Base-by-base conservation (phyloP, 2,888 invertebrate species). In the Caradrina kadenii region DNA sequence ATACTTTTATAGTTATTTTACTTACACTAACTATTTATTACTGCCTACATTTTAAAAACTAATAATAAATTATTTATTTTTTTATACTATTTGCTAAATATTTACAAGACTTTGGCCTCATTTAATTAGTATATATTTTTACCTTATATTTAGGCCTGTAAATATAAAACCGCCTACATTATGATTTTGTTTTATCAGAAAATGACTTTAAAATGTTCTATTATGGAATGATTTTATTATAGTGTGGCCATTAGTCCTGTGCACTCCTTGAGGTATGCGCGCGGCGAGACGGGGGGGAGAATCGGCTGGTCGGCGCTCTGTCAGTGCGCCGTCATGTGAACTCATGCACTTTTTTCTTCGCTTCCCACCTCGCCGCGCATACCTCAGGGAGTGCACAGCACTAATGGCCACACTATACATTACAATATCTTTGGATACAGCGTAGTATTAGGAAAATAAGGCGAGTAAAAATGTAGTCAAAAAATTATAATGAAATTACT, bases 41-140 rank as follows among this genome's bases (percentile, higher is more conserved):
- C 42, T 15, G 39, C 21, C 71, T 79, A 72, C n/a, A 55, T 26
- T 6, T 35, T 76, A 60, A 56, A 55, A 60, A 13, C 61, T 81
- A 73, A 58, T 1, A 73, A 76, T 76, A 82, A 80, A 63, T 84
- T 74, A 79, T 10, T 58, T 55, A n/a, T 53, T 55, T 58, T 69
- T 26, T 17, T 59, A 48, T 10, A 48, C 39, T 64, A 69, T 35
- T 79, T 49, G 7, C 69, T 77, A 80, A 72, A 61, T 87, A 88
- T 88, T 82, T 80, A 84, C 80, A 83, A 80, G 53, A 79, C 73
- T 88, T 88, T 88, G 87, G 86, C 84, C 83, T 86, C 78, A 66
- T 66, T 70, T 72, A 60, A 80, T 73, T 59, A 78, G 69, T 79
- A 67, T 45, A 73, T 35, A 35, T 35, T 35, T n/a, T 35, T 8